Conservation (phyloP, 2,888 invertebrate species). For the Drosophila pseudotalamancana region DNA sequence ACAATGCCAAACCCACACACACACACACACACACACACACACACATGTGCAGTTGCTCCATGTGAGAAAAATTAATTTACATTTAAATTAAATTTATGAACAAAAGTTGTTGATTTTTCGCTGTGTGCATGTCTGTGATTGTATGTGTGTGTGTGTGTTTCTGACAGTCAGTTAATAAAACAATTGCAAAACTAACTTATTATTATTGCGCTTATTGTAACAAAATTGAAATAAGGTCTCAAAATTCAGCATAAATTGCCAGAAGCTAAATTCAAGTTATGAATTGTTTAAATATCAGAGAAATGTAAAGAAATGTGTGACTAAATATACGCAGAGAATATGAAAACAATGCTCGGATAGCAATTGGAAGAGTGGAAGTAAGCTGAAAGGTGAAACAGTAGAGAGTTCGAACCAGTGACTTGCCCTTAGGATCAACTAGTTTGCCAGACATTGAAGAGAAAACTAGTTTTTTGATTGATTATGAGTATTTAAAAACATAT, state of each 20-base stretch:
- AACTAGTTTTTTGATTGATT: no score
- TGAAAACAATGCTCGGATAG: no score
- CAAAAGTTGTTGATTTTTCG: conserved; percentile 47
- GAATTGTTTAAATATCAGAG: background rate
- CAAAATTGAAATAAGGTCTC: conserved; percentile 29
- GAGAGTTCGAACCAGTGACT: no score
- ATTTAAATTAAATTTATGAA: conserved; percentile 61
- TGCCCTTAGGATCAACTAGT: no score
- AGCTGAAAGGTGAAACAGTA: no score
- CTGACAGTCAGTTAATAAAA: conserved; percentile 24
- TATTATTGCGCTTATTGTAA: conserved; percentile 26
- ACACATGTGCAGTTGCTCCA: background rate
- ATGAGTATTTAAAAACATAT: no score
- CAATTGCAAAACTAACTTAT: conserved; percentile 45
- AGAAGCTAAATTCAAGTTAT: conserved; percentile 1
- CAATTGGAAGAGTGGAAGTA: no score
- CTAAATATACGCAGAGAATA: no score
- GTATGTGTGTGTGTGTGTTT: background rate
- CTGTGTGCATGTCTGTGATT: background rate
- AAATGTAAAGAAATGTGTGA: no score
- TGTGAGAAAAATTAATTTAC: conserved; percentile 63
- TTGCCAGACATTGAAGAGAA: no score
- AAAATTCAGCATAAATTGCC: conserved; percentile 9
- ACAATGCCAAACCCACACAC: conserved; percentile 5
- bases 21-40: background rate